Base-by-base conservation (phyloP, 2,113 vertebrate species). In the Planiliza haematocheilus region DNA sequence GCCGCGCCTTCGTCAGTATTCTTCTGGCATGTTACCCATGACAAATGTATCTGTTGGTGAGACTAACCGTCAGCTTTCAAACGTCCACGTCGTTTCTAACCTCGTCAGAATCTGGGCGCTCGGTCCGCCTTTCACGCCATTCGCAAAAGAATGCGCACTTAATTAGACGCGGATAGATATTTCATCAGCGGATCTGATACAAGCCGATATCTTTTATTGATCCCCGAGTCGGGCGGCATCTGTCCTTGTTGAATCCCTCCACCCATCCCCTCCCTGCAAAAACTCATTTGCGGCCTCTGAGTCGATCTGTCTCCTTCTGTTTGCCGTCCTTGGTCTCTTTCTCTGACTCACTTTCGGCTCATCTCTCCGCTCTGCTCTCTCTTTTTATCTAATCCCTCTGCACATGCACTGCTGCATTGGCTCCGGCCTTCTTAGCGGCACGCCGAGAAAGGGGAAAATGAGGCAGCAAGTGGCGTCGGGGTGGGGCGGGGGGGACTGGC, bases 331-430 rank as follows among this genome's bases (percentile, higher is more conserved):
- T 86, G 78, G 49, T 69, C 59, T 84, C 79, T 66, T 72, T 76
- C 74, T 88, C 69, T 82, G 79, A 78, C 79, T 84, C 77, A 62
- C 74, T 84, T 71, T 78, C 62, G 41, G 51, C 83, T 75, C 74
- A 48, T 83, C 70, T 71, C 61, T 64, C 41, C 58, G 50, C 49
- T 57, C 50, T 49, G 30, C 67, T 83, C 76, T 48, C 39, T 70
- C 65, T 66, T 50, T 74, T 65, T 77, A 74, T 90, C 83, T 85
- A 90, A 90, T 86, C 84, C 84, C 79, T 88, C 77, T 86, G 55
- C 71, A 77, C 84, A 86, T 75, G 77, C 74, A 68, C 77, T 81
- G 87, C 87, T 90, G 87, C 90, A 79, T 64, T 81, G 85, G 83
- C 81, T 83, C 70, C 69, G 42, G 82, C 55, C 52, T 72, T 74